Evolutionary conservation across 2,113 vertebrate species (phyloP).

Genomic region (Macrotus californicus): DNA sequence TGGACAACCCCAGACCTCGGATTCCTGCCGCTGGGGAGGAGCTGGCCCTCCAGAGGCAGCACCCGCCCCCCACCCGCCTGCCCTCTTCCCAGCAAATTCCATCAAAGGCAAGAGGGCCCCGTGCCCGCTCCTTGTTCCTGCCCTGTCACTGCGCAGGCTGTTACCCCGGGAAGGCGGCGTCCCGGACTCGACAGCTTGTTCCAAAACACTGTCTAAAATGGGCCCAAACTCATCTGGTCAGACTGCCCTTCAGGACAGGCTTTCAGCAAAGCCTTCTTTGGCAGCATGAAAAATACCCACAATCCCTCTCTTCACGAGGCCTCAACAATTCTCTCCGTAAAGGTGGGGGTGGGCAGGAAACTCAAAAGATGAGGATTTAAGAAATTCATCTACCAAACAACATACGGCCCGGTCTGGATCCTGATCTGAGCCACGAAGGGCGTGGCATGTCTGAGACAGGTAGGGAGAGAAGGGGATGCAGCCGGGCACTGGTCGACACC

Average conservation of each 20-base stretch:
- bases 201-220: constrained; percentile 53
- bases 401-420: background rate
- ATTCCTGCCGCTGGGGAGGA: background rate
- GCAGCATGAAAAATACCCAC: background rate
- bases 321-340: background rate
- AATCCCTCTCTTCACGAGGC: background rate
- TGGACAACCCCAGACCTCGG: background rate
- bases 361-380: background rate
- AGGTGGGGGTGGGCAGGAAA: background rate
- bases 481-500: no score
- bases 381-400: background rate
- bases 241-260: background rate
- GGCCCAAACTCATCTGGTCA: constrained; percentile 38
- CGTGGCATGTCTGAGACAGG: background rate
- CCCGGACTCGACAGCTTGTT: background rate
- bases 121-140: background rate
- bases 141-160: background rate
- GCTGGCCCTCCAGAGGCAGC: background rate
- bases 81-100: background rate
- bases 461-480: background rate
- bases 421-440: background rate
- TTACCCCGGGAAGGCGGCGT: constrained; percentile 27
- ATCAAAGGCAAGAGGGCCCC: background rate
- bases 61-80: fast-evolving
- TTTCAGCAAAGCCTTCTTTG: constrained; percentile 43